Evolutionary conservation across 2,797 vertebrate species (phyloP), one percentile per base, ranked within the genome.

Genomic region (Galaxias olidus): DNA sequence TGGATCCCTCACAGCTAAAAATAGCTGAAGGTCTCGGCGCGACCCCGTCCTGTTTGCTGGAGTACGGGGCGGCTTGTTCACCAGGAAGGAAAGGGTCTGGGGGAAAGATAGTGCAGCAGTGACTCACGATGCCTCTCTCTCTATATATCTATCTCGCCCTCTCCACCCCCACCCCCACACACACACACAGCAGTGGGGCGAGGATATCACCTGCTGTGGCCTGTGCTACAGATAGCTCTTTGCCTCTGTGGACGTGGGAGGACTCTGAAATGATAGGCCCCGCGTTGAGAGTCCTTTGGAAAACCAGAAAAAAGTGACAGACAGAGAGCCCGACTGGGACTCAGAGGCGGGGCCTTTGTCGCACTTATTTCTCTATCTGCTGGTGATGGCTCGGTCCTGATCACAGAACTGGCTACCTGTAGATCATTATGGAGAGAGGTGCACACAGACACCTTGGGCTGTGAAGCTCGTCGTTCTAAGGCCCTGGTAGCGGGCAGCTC

Each of bases 11-110:
- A 47, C 51, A 52, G 82, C 86, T 86, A 88, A 90, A 89, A 90
- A 90, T 89, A 90, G 84, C 79, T 30, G 53, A 86, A 82, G 72
- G 77, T 83, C 83, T 83, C 80, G 65, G 76, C 82, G 81, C 78
- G 81, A 82, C 74, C 79, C 75, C 72, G 71, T 71, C 59, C 65
- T 74, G 57, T 69, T 86, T 82, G 77, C 80, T 72, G 78, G 77
- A 75, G 86, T 75, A 77, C 68, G 77, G 77, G 80, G 78, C 74
- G 69, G 69, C 72, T 74, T 78, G 64, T 18, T 78, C 83, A 77
- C 76, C 69, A 17, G 30, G 76, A 82, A 80, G 86, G 72, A 53
- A 45, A 46, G 56, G 55, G 69, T 67, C 67, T 74, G 70, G 63
- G 76, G 75, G 80, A 20, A 48, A 17, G 17, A 86, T 78, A 83